phyloP scores from a whole-genome alignment of 2,797 vertebrate genomes.

The Lepilemur ruficaudatus region DNA sequence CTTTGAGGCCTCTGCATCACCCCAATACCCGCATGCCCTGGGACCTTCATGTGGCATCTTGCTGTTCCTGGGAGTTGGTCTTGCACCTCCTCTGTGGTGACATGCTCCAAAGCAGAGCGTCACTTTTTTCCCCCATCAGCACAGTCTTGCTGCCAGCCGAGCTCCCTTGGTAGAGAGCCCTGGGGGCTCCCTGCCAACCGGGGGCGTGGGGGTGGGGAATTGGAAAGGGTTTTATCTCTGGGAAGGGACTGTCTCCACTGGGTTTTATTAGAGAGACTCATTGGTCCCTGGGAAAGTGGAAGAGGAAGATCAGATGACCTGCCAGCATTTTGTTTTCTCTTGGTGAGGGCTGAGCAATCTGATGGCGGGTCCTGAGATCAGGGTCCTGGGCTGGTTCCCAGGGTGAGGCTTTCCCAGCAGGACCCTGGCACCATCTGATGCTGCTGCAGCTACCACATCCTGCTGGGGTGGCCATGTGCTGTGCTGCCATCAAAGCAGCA shows the following conservation, averaged over 20 bases:
- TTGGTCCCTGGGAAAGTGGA: neutral
- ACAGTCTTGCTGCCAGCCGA: neutral
- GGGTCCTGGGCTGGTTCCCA: neutral
- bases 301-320: neutral
- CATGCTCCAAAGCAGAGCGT: neutral
- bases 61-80: neutral
- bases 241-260: neutral
- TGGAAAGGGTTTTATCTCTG: neutral
- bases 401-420: neutral
- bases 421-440: fast-evolving
- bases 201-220: neutral
- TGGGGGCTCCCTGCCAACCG: neutral
- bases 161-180: neutral
- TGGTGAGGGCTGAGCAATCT: neutral
- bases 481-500: neutral
- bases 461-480: neutral
- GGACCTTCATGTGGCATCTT: neutral
- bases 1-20: neutral
- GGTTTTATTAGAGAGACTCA: neutral
- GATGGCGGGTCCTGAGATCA: neutral
- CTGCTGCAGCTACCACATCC: neutral
- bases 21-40: fast-evolving
- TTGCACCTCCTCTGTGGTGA: neutral
- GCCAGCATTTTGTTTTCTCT: neutral
- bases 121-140: neutral